Percentiles rank a stretch among this genome's conserved stretches.
phyloP scores from a whole-genome alignment of 2,888 invertebrate genomes.

The Hydriomena furcata region DNA sequence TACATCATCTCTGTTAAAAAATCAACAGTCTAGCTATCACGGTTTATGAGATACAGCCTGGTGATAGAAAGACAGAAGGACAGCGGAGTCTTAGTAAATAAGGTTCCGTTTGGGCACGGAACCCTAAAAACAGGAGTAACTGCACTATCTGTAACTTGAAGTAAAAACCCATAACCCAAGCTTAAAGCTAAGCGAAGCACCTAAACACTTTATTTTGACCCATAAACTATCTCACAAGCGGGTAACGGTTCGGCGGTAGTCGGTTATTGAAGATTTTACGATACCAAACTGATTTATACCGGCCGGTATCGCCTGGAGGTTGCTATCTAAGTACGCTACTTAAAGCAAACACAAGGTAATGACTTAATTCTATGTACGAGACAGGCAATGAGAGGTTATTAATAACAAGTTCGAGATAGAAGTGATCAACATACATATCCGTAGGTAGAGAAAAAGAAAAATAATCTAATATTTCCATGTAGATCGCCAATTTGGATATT shows the following conservation, averaged over 20 bases:
- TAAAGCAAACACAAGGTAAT: constrained; percentile 49
- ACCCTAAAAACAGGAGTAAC: neutral
- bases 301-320: constrained; percentile 40
- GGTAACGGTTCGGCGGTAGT: constrained; percentile 45
- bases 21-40: too few relatives aligned
- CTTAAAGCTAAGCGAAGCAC: constrained; percentile 10
- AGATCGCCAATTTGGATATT: too few relatives aligned
- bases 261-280: constrained; percentile 54
- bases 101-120: too few relatives aligned
- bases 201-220: constrained; percentile 28
- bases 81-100: too few relatives aligned
- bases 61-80: too few relatives aligned
- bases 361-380: constrained; percentile 45
- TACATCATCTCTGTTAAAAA: too few relatives aligned
- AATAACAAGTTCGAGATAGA: constrained; percentile 18
- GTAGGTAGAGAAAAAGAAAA: neutral
- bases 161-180: constrained; percentile 17
- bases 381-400: constrained; percentile 18
- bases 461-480: too few relatives aligned
- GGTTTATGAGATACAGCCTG: too few relatives aligned
- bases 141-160: constrained; percentile 4
- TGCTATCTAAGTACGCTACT: constrained; percentile 45
- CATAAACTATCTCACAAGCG: constrained; percentile 23
- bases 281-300: constrained; percentile 54
- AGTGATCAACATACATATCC: too few relatives aligned